Conservation (phyloP, 2,113 vertebrate genomes). For the Rhombomys opimus region DNA sequence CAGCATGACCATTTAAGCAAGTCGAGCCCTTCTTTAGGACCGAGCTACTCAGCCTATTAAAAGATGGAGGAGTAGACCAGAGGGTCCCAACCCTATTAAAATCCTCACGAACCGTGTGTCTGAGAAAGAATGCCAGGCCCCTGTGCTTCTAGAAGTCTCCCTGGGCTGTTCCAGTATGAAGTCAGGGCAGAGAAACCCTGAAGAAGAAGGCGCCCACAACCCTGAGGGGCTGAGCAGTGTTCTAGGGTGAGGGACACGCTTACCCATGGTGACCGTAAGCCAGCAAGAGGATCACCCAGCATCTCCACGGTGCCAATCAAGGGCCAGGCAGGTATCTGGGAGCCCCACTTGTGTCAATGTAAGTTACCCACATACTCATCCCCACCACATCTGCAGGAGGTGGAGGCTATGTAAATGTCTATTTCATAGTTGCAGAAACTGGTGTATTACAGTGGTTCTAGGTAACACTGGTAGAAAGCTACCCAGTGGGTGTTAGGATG, state of each 20-base stretch:
- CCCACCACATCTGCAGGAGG: neutral
- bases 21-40: neutral
- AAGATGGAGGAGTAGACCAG: neutral
- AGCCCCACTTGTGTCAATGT: rapidly evolving
- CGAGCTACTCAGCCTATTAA: neutral
- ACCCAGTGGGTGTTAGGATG: neutral
- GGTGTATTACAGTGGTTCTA: neutral
- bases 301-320: rapidly evolving
- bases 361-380: neutral
- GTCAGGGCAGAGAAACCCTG: neutral
- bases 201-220: neutral
- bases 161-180: neutral
- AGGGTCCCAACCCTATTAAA: neutral
- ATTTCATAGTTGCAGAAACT: neutral
- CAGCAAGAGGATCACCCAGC: neutral
- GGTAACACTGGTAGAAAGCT: no score
- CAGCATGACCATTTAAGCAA: neutral
- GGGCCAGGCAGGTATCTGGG: neutral
- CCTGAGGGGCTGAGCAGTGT: rapidly evolving
- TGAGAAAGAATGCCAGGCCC: no score
- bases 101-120: neutral
- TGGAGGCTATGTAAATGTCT: neutral
- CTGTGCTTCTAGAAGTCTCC: neutral
- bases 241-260: rapidly evolving
- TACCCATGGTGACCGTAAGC: rapidly evolving